Conservation (phyloP, 2,888 invertebrate genomes). For the Melanargia galathea region DNA sequence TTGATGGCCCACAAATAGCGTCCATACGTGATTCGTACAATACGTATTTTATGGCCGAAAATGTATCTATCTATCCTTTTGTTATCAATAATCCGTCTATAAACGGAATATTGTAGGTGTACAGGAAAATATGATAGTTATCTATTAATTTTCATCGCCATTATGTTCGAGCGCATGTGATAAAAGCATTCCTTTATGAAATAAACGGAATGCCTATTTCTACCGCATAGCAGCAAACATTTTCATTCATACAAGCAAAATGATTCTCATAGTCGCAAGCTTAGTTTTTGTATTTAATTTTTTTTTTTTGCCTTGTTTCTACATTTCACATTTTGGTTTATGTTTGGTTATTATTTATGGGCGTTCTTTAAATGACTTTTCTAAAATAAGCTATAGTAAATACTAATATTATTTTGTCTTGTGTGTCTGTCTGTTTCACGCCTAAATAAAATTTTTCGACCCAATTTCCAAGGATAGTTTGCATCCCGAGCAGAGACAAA, state of each 20-base stretch:
- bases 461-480: too few species aligned
- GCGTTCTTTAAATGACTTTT: too few species aligned
- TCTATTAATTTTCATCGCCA: constrained; percentile 23
- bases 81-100: constrained; percentile 26
- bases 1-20: constrained; percentile 33
- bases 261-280: neutral
- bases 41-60: constrained; percentile 30
- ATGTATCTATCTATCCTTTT: constrained; percentile 32
- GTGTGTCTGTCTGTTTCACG: too few species aligned
- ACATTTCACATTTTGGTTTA: too few species aligned
- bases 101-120: constrained; percentile 28
- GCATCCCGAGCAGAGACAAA: too few species aligned
- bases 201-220: constrained; percentile 2
- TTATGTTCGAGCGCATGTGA: constrained; percentile 15
- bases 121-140: constrained; percentile 23
- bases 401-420: too few species aligned
- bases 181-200: constrained; percentile 6
- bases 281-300: neutral
- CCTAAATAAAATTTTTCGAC: too few species aligned
- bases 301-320: too few species aligned
- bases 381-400: too few species aligned
- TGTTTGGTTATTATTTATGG: too few species aligned
- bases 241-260: neutral
- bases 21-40: neutral
- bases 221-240: neutral